phyloP scores from a whole-genome alignment of 1,140 invertebrate species.

The Cardiocondyla obscurior region DNA sequence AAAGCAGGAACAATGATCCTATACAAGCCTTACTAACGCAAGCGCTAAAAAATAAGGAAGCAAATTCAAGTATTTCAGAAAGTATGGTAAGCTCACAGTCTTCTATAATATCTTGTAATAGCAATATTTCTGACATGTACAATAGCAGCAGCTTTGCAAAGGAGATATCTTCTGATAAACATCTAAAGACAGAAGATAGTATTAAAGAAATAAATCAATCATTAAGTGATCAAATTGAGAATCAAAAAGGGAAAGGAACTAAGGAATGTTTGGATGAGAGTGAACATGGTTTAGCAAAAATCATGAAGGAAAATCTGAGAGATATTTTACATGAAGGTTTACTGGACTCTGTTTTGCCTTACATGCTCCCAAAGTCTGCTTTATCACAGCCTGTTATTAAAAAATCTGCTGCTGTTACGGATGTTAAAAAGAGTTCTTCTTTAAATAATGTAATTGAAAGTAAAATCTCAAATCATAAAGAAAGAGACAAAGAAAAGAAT shows the following conservation, averaged over 20 bases:
- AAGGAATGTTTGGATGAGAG: conserved; percentile 51
- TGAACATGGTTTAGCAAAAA: conserved; percentile 72
- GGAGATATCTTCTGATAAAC: neutral
- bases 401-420: conserved; percentile 78
- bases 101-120: neutral
- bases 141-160: neutral
- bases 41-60: neutral
- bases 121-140: neutral
- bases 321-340: conserved; percentile 90
- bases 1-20: neutral
- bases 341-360: conserved; percentile 90
- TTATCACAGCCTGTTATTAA: conserved; percentile 85
- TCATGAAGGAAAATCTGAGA: conserved; percentile 84
- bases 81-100: neutral
- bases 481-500: conserved; percentile 77
- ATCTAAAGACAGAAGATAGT: neutral
- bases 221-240: neutral
- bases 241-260: conserved; percentile 48
- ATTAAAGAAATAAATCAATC: conserved; percentile 1
- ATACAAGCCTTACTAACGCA: neutral
- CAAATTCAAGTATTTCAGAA: neutral
- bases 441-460: conserved; percentile 61
- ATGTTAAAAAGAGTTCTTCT: conserved; percentile 83
- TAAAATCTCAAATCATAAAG: conserved; percentile 53
- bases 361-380: conserved; percentile 84